phyloP scores from a whole-genome alignment of 1,140 invertebrate species.

The Megalopta genalis region DNA sequence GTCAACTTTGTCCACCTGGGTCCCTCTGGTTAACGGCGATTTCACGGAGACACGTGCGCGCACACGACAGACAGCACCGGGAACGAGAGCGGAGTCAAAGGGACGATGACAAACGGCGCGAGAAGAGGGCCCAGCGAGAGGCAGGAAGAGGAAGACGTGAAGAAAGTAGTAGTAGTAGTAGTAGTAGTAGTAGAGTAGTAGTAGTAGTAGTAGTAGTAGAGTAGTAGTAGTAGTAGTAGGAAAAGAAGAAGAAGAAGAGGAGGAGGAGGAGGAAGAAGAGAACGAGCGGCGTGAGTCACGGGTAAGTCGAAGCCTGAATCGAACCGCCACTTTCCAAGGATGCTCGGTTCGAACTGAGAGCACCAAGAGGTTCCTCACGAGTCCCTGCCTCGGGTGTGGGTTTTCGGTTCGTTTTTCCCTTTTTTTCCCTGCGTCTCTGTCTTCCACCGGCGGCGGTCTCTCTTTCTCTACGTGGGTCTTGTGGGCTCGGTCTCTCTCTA shows the following conservation, averaged over 20 bases:
- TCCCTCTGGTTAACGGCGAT: slow-evolving; percentile 35
- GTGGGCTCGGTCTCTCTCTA: slow-evolving; percentile 15
- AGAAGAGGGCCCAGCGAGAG: neutral
- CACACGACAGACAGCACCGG: neutral
- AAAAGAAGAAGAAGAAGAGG: slow-evolving; percentile 1
- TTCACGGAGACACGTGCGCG: slow-evolving; percentile 58
- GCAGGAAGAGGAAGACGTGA: neutral
- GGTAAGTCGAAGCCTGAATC: slow-evolving; percentile 48
- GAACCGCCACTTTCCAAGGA: slow-evolving; percentile 78
- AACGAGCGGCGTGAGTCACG: slow-evolving; percentile 24
- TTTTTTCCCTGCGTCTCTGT: slow-evolving; percentile 65
- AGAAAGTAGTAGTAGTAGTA: neutral
- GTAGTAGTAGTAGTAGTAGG: neutral
- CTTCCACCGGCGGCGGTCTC: slow-evolving; percentile 44
- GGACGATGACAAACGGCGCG: neutral
- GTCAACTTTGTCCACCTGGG: slow-evolving; percentile 40
- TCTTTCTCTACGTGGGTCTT: slow-evolving; percentile 35
- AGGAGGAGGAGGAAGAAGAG: slow-evolving; percentile 1
- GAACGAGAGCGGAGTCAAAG: too few relatives aligned
- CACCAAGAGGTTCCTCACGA: slow-evolving; percentile 70
- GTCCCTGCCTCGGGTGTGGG: slow-evolving; percentile 74
- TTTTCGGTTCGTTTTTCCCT: slow-evolving; percentile 75
- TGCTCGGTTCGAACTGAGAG: slow-evolving; percentile 77
- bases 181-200: neutral
- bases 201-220: too few relatives aligned